Evolutionary conservation across 2,113 vertebrate species (phyloP).

Genomic region (Hassar affinis): DNA sequence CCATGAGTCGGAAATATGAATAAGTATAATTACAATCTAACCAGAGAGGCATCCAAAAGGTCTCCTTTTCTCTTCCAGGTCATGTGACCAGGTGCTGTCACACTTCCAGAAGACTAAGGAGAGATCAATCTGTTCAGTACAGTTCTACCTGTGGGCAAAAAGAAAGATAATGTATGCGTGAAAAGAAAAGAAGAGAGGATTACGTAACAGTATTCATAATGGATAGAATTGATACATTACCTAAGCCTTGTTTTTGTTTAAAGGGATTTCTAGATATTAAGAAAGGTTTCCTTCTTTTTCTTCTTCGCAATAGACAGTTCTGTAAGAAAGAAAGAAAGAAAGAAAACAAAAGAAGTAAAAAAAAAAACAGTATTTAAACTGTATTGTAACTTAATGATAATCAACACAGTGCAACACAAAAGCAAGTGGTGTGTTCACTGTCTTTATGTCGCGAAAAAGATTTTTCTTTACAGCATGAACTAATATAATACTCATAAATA

Average conservation of each 20-base stretch:
- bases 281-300: conserved; percentile 26
- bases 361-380: too few species aligned
- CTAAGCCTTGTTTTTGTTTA: conserved; percentile 34
- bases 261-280: conserved; percentile 12
- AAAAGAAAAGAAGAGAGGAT: conserved; percentile 11
- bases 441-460: not conserved
- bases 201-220: conserved; percentile 5
- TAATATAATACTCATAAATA: not conserved
- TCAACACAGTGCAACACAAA: not conserved
- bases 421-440: not conserved
- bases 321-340: not conserved
- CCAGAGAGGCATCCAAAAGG: conserved; percentile 71
- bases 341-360: too few species aligned
- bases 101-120: conserved; percentile 62
- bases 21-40: conserved; percentile 50
- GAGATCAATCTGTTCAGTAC: conserved; percentile 43
- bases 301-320: conserved; percentile 18
- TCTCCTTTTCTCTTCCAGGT: conserved; percentile 76
- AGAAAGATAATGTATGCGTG: not conserved
- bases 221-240: conserved; percentile 8
- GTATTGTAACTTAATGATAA: too few species aligned
- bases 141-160: conserved; percentile 28
- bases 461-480: not conserved
- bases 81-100: conserved; percentile 75
- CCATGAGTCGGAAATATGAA: not conserved